Evolutionary conservation across 2,797 vertebrate genomes (phyloP), one percentile per base, ranked within the genome.

Genomic region (Distichodus sexfasciatus): DNA sequence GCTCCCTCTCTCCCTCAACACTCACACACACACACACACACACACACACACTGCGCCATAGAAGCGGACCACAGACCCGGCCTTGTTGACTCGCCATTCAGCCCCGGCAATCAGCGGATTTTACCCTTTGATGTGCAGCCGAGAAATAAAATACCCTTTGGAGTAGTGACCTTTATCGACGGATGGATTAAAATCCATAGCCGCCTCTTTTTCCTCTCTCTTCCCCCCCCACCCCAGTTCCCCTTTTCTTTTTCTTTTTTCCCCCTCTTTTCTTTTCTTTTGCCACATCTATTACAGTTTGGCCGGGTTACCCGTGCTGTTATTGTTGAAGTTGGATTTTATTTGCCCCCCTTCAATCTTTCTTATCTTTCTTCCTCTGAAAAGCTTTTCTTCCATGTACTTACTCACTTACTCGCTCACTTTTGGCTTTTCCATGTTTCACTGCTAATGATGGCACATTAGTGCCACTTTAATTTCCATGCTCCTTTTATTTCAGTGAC

Each of bases 71-170:
- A 90, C 82, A 92, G 90, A 89, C 87, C 82, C 78, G 79, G 80
- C 88, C 91, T 89, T 85, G 91, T 88, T 91, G 84, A 87, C 77
- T 82, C 84, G 82, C 80, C 85, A 89, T 87, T 91, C 87, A 92
- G 81, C 83, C 80, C 82, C 78, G 83, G 84, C 91, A 92, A 91
- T 92, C 88, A 89, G 85, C 83, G 82, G 82, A 89, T 92, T n/a
- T 91, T 92, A 81, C 83, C 89, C 83, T 91, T 93, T 90, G 85
- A 90, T 90, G 78, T 87, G 85, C 72, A 89, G 81, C 88, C 80
- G 86, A 89, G 86, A 85, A 86, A 91, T 82, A 91, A 93, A 93
- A n/a, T n/a, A 85, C 74, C 90, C 81, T 92, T 88, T 92, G 81
- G 82, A 90, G 76, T 86, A 77, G 67, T 88, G 87, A 92, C 81